Evolutionary conservation across 2,113 vertebrate species (phyloP).

Genomic region (Strix aluco): DNA sequence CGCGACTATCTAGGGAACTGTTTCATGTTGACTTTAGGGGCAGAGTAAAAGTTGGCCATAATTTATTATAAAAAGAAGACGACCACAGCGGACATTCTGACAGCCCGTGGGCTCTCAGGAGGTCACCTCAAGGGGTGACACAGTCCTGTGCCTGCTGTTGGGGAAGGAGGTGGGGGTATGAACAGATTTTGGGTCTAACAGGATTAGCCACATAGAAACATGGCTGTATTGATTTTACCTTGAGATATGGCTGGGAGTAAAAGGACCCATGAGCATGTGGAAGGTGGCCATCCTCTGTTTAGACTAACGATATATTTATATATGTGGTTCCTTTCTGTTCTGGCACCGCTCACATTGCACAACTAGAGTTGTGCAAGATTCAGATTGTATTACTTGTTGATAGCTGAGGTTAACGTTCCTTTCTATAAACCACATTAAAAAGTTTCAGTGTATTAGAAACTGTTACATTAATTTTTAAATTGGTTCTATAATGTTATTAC

Average conservation of each 20-base stretch:
- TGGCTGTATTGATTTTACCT: background rate
- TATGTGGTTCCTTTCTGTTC: background rate
- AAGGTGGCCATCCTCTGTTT: background rate
- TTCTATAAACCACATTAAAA: background rate
- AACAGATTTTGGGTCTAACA: background rate
- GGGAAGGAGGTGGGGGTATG: background rate
- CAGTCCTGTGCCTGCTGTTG: background rate
- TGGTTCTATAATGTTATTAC: background rate
- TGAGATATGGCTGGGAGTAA: background rate
- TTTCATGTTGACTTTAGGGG: constrained; percentile 8
- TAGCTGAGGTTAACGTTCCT: background rate
- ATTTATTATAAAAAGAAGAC: background rate
- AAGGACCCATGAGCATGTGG: background rate
- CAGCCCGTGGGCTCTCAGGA: background rate
- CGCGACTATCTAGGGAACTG: background rate
- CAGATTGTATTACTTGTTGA: background rate
- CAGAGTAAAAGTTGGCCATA: background rate
- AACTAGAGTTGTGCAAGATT: background rate
- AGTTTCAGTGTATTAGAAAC: background rate
- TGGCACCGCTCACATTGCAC: background rate
- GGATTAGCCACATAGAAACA: background rate
- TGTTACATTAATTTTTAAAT: background rate
- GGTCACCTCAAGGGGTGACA: background rate
- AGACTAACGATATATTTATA: background rate
- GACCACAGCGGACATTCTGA: background rate